Base-by-base conservation (phyloP, 92 coral and sea anemone species). In the Paragorgia papillata region DNA sequence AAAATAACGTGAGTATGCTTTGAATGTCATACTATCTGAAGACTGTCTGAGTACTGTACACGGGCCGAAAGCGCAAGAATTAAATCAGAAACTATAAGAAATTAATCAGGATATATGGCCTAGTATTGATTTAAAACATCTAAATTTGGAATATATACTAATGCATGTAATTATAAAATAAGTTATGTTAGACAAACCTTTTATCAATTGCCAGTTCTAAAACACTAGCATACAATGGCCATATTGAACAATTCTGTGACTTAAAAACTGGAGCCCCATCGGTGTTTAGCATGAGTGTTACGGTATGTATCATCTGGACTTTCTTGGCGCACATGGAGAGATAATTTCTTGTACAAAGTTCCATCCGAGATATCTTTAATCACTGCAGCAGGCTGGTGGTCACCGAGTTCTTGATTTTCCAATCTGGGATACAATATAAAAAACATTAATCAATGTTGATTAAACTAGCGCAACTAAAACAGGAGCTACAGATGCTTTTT, bases 201-300 rank as follows among this genome's bases (percentile, higher is more conserved):
- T n/a, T 77, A n/a, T 78, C 4, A 28, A 25, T 1, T 51, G 85
- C 82, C 32, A 85, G 65, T 41, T 85, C 89, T 49, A 80, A 29
- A 54, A 85, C 34, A 20, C 68, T 50, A 19, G 60, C 82, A 81
- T 85, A 86, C 17, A 82, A 55, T 1, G 90, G 90, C 90, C 90
- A 86, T 35, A 86, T 77, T 14, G 90, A 86, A 25, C 57, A 75
- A 44, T 82, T 69, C 18, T 37, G 41, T 3, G 90, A 86, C 57
- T 86, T 86, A 57, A 82, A 86, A 27, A 82, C 87, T n/a, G 90
- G 84, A 25, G 90, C 90, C 66, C 81, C 87, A 82, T 86, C 87
- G 25, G 90, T 82, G 21, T 83, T 78, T 24, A 86, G 33, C 82
- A 82, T 82, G 49, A 86, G 56, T 31, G 51, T 82, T 32, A 86